Conservation (phyloP, 2,113 vertebrate species). For the Peromyscus californicus region DNA sequence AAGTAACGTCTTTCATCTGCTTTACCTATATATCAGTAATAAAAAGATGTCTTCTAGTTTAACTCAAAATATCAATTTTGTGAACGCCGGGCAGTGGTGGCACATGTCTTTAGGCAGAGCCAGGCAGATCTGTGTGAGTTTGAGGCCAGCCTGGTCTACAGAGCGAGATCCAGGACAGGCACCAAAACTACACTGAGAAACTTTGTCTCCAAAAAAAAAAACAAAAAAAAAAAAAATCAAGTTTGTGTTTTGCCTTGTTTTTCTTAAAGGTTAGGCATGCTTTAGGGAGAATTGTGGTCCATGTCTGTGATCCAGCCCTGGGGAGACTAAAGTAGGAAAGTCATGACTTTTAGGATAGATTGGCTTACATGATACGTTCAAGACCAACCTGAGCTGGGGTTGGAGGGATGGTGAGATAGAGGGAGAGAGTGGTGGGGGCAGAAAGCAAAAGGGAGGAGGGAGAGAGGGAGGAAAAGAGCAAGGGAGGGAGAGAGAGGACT, state of each 20-base stretch:
- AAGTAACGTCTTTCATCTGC: not conserved
- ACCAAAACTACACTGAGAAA: too few relatives aligned
- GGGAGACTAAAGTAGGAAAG: not conserved
- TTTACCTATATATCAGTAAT: not conserved
- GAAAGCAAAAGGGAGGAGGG: not conserved
- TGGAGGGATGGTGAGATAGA: not conserved
- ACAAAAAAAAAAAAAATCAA: not conserved
- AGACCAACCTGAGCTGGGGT: not conserved
- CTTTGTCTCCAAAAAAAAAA: too few relatives aligned
- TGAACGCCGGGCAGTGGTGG: too few relatives aligned
- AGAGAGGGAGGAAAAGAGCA: not conserved
- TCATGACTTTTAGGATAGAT: not conserved
- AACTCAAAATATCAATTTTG: not conserved
- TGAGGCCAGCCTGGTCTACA: too few relatives aligned
- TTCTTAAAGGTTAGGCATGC: too few relatives aligned
- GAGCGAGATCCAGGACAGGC: too few relatives aligned
- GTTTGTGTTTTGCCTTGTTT: conserved; percentile 24
- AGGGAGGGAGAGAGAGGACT: not conserved
- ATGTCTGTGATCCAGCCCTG: not conserved
- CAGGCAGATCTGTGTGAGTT: too few relatives aligned
- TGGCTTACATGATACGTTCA: not conserved
- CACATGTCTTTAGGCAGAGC: too few relatives aligned
- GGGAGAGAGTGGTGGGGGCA: not conserved
- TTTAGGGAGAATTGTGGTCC: not conserved
- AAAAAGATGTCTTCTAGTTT: conserved; percentile 14